Evolutionary conservation across 2,797 vertebrate genomes (phyloP), one percentile per base, ranked within the genome.

Genomic region (Melopsittacus undulatus): DNA sequence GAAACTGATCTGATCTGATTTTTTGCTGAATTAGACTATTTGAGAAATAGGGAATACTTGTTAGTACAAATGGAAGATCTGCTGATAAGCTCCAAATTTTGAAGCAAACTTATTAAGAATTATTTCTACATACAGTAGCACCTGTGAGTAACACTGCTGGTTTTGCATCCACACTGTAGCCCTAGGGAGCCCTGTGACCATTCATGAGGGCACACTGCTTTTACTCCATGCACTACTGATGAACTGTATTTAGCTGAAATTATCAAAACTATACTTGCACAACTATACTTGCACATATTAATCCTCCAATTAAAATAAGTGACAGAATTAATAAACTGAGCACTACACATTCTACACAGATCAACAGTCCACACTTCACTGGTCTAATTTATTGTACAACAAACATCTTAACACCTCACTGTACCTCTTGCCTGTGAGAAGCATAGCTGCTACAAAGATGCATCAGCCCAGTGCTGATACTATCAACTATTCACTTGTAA

Each of bases 271-370:
- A 38, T 34, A 34, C 61, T 76, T 46, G n/a, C n/a, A n/a, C n/a
- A n/a, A n/a, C n/a, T n/a, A n/a, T n/a, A n/a, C n/a, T n/a, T n/a
- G n/a, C n/a, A n/a, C n/a, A n/a, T 54, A 43, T 63, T 89, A 77
- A 91, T 61, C 61, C 11, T 32, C 34, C 80, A 62, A 62, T 72
- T 94, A 67, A 89, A 95, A 83, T 45, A 92, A 94, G 83, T 7
- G 4, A 62, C 43, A n/a, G 15, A 59, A n/a, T 84, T 93, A 45
- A 76, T 51, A 74, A 87, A 91, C 14, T 27, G 32, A 94, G 76
- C 15, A 30, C 17, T 64, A 20, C n/a, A 40, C 12, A 38, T 63
- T 78, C 61, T 48, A 45, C 20, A 49, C 27, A 82, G 59, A 92
- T 92, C 48, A 93, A 57, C 6, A 45, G 23, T 12, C 38, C 59